Evolutionary conservation across 2,797 vertebrate species (phyloP), one percentile per base, ranked within the genome.

Genomic region (Coluber constrictor): DNA sequence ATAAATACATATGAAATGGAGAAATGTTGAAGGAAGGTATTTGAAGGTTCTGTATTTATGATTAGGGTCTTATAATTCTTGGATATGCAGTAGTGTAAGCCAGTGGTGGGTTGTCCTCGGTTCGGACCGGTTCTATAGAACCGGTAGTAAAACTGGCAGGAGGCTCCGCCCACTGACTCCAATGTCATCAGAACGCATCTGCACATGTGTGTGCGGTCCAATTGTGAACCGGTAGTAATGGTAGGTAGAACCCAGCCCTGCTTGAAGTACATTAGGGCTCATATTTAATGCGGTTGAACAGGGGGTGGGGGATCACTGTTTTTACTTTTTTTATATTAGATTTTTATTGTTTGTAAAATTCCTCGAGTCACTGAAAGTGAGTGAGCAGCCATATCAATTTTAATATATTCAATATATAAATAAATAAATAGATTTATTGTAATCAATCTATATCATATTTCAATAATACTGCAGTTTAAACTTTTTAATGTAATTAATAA

Each of bases 401-500:
- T 51, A 51, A 51, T 51, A 51, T 51, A 51, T 51, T 51, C 47
- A 51, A 37, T 37, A 37, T 74, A 5, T 15, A 74, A 74, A 74
- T 32, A 37, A 74, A 74, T 74, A 18, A 74, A 74, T 74, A 37
- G 15, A 74, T 29, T 59, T 55, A n/a, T 59, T 93, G 92, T 94
- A 86, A 74, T 60, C 4, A 92, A 37, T 93, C 90, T 94, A 95
- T 15, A 54, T 54, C 23, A 32, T 15, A 16, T 20, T 88, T 29
- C 66, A 60, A 47, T 79, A 23, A n/a, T 61, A 37, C 37, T 47
- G 37, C 37, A 43, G 43, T 5, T 47, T 47, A 83, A 25, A 25
- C 10, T 83, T 83, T 83, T 47, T 83, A 47, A 83, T 47, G 11
- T 3, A 25, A 83, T 25, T 47, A 83, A 83, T 47, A 25, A 83